Conservation (phyloP, 2,797 vertebrate genomes). For the Anguilla pacifica region DNA sequence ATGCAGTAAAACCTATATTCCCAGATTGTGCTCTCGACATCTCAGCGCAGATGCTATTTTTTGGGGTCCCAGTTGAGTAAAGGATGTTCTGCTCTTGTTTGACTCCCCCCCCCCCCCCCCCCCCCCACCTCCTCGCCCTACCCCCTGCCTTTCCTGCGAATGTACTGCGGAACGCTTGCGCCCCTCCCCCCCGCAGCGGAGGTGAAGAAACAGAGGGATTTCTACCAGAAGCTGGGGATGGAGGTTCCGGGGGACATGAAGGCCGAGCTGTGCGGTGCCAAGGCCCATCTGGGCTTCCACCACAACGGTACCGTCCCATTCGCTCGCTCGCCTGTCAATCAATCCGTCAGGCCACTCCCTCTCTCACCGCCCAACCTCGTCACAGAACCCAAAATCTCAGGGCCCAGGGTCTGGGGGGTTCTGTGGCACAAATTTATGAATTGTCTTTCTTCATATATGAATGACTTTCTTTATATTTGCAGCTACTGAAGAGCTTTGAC, state of each 20-base stretch:
- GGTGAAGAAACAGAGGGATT: constrained; percentile 96
- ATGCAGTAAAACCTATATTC: too few relatives aligned
- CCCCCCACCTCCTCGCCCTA: not conserved
- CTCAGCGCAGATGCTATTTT: too few relatives aligned
- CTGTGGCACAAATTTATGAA: not conserved
- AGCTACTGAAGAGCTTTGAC: not conserved
- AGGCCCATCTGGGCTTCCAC: constrained; percentile 78
- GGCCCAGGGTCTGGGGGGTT: not conserved
- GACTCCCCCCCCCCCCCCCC: not conserved
- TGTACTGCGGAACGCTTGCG: not conserved
- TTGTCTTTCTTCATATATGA: too few relatives aligned
- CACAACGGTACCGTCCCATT: constrained; percentile 73
- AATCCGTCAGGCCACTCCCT: not conserved
- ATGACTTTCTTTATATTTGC: not conserved
- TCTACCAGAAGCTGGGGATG: constrained; percentile 97
- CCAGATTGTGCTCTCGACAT: too few relatives aligned
- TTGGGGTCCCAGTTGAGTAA: not conserved
- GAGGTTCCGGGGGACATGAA: constrained; percentile 96
- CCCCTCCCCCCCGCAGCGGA: constrained; percentile 78
- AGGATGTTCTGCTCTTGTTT: not conserved
- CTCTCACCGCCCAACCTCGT: not conserved
- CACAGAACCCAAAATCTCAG: not conserved
- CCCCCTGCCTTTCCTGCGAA: not conserved
- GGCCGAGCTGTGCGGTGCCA: constrained; percentile 89
- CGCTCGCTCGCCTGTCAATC: not conserved